Evolutionary conservation across 2,797 vertebrate species (phyloP), one percentile per base, ranked within the genome.

Genomic region (Perdix hodgsoniae): DNA sequence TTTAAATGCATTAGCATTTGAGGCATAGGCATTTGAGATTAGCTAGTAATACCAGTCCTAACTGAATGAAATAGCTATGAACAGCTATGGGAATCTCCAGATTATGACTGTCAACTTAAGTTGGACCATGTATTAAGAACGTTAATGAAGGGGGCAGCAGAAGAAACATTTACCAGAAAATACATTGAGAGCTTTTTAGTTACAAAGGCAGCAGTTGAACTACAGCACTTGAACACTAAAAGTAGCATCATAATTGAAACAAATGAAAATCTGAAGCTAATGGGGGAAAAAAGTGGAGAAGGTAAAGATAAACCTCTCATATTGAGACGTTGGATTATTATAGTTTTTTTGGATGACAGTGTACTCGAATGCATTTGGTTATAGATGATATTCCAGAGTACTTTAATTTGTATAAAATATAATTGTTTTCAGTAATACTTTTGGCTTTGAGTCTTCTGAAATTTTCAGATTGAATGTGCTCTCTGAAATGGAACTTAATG

Each of bases 81-180:
- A 33, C 6, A 90, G 19, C 57, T 80, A 6, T 6, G 15, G n/a
- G 40, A 91, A 24, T 64, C 66, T 93, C 14, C 6, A 11, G 17
- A 8, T 85, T 57, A 40, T 60, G 47, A 37, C 39, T 54, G 9
- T 47, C 15, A 70, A 64, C n/a, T n/a, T n/a, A n/a, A n/a, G 8
- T 35, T 93, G 57, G 26, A 67, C 21, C 9, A 6, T 33, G 3
- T 82, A 57, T n/a, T 57, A 14, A 57, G n/a, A 57, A 33, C n/a
- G 9, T 33, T 57, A 33, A 52, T 3, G 1, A 74, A 64, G 8
- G 35, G 8, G 4, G 6, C 35, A 66, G 81, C 42, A 45, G 42
- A 26, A 57, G 13, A n/a, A 54, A 16, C 10, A 54, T 0, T 61
- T 4, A 10, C 42, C 18, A 9, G 4, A 9, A 52, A 22, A 8